Percentiles rank a stretch among this genome's conserved stretches.
phyloP scores from a whole-genome alignment of 2,888 invertebrate species.

The Sinelater perroti region DNA sequence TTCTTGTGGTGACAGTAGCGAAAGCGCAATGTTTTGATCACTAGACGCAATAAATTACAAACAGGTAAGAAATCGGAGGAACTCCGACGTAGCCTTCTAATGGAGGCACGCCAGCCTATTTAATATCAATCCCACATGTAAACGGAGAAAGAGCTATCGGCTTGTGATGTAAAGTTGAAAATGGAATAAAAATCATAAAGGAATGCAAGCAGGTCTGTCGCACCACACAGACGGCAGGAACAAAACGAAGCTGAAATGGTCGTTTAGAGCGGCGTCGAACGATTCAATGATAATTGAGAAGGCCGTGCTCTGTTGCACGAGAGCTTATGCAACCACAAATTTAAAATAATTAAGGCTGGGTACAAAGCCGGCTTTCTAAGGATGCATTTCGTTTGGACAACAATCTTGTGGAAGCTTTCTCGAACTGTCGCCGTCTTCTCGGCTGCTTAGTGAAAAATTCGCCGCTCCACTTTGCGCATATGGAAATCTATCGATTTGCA shows the following conservation, averaged over 20 bases:
- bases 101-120: too few relatives aligned
- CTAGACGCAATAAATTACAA: too few relatives aligned
- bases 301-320: conserved; percentile 4
- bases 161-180: conserved; percentile 27
- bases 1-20: too few relatives aligned
- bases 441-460: not conserved
- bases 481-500: not conserved
- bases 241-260: conserved; percentile 33
- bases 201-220: conserved; percentile 37
- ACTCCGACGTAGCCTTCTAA: too few relatives aligned
- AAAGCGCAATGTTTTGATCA: too few relatives aligned
- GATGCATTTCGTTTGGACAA: too few relatives aligned
- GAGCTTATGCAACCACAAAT: conserved; percentile 7
- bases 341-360: conserved; percentile 4
- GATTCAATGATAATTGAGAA: conserved; percentile 34
- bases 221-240: conserved; percentile 31
- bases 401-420: not conserved
- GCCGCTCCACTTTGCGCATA: not conserved
- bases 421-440: not conserved
- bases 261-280: conserved; percentile 34
- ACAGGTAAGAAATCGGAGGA: too few relatives aligned
- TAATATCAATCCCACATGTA: not conserved
- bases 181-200: conserved; percentile 36
- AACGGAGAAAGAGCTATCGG: conserved; percentile 20
- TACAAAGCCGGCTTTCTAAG: too few relatives aligned